Evolutionary conservation across 2,888 invertebrate genomes (phyloP).

Genomic region (Drosophila sordidula): DNA sequence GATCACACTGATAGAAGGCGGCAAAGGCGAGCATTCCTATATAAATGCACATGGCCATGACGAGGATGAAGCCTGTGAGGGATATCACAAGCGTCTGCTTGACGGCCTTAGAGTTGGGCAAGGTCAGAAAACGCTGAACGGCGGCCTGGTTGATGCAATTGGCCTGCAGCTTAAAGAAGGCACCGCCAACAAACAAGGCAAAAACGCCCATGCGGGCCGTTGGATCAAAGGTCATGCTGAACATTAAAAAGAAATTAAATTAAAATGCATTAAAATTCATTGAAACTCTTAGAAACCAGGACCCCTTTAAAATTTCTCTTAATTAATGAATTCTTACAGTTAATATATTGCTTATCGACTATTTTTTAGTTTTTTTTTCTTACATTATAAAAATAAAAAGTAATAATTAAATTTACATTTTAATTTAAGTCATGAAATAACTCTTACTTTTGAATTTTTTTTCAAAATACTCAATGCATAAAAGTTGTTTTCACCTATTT

Average conservation of each 20-base stretch:
- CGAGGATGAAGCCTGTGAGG: constrained; percentile 87
- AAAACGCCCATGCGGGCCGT: constrained; percentile 91
- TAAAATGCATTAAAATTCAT: too few species aligned
- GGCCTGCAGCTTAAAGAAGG: constrained; percentile 90
- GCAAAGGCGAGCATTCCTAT: constrained; percentile 91
- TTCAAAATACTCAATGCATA: too few species aligned
- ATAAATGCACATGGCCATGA: constrained; percentile 89
- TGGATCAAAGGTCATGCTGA: constrained; percentile 91
- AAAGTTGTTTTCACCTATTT: too few species aligned
- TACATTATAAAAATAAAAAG: too few species aligned
- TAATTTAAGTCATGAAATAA: too few species aligned
- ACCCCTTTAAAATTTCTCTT: too few species aligned
- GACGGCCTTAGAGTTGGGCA: constrained; percentile 89
- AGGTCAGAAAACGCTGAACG: constrained; percentile 92
- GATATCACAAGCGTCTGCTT: constrained; percentile 89
- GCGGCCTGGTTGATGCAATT: constrained; percentile 92
- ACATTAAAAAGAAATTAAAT: background rate
- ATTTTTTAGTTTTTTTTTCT: too few species aligned
- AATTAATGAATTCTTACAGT: too few species aligned
- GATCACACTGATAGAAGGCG: constrained; percentile 91
- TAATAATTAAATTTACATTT: too few species aligned
- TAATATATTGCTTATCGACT: too few species aligned
- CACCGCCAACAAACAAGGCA: constrained; percentile 90
- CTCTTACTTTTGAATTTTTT: too few species aligned
- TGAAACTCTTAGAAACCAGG: too few species aligned